Evolutionary conservation across 2,113 vertebrate genomes (phyloP).

Genomic region (Marmota flaviventris): DNA sequence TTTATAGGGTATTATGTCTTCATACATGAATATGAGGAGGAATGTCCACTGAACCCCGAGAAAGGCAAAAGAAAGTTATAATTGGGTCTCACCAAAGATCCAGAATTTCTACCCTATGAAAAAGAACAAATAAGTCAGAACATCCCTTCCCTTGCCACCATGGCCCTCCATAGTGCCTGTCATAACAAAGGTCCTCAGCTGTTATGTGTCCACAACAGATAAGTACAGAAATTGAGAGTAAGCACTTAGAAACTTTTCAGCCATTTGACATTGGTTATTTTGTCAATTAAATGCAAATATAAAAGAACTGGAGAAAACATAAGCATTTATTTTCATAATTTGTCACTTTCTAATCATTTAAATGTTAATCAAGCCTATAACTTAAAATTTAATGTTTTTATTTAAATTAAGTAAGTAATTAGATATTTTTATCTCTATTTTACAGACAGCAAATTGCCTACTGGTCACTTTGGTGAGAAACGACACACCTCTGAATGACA

Average conservation of each 20-base stretch:
- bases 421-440: constrained; percentile 47
- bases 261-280: constrained; percentile 14
- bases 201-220: not conserved
- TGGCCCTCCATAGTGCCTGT: not conserved
- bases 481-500: constrained; percentile 10
- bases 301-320: constrained; percentile 4
- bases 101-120: not conserved
- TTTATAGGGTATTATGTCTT: not conserved
- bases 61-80: not conserved
- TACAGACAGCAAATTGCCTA: not conserved
- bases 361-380: constrained; percentile 31
- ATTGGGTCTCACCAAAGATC: not conserved
- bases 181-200: constrained; percentile 9
- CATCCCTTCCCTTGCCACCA: not conserved
- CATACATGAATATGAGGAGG: not conserved
- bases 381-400: constrained; percentile 41
- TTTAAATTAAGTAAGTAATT: constrained; percentile 43
- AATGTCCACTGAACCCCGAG: not conserved
- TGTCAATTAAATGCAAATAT: constrained; percentile 21
- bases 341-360: constrained; percentile 12
- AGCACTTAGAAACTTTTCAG: not conserved
- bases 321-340: constrained; percentile 24
- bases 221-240: not conserved
- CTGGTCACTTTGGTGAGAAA: not conserved
- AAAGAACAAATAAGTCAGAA: not conserved